Base-by-base conservation (phyloP, 1,140 invertebrate species). In the Drosophila lacteicornis region DNA sequence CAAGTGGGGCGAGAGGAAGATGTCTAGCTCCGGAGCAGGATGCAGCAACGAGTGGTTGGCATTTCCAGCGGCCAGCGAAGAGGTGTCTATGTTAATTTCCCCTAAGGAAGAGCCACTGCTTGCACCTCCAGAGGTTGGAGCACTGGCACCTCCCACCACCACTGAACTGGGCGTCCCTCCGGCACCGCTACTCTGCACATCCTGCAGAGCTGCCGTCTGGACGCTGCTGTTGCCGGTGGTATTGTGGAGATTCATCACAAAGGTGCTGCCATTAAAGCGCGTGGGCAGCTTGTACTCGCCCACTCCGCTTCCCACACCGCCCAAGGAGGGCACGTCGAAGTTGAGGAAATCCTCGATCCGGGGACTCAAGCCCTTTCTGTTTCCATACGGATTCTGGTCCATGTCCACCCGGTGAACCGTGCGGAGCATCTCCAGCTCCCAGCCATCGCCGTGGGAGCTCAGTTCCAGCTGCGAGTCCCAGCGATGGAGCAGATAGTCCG, bases 311-410 rank as follows among this genome's bases (percentile, higher is more conserved):
- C 30, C 46, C 27, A 60, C 13, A 5, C 38, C 59, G 3, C 22
- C 40, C 33, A 11, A 12, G 3, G 49, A 36, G 25, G 47, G 27
- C 17, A 93, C 85, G 82, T 94, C 94, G 69, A 94, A 95, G 25
- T 93, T 82, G 33, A 94, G 93, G 7, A 95, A 91, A 59, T 93
- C 95, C 85, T 96, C 95, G 55, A 95, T 95, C 2, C 96, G 77
- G n/a, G 96, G 93, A 56, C 95, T 93, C 6, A 95, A 94, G 36
- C 96, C 95, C 25, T 96, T 92, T 76, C 94, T 95, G 92, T 97
- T 97, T 0, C 95, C 95, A 84, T 96, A 95, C 0, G 95, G 93
- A 75, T 94, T 95, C 12, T 90, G 85, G 47, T 74, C 69, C 2
- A 83, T 79, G 25, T 94, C 94, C 49, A 94, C 93, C 80, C 94